Evolutionary conservation across 2,888 invertebrate species (phyloP).

Genomic region (Nebria salina): DNA sequence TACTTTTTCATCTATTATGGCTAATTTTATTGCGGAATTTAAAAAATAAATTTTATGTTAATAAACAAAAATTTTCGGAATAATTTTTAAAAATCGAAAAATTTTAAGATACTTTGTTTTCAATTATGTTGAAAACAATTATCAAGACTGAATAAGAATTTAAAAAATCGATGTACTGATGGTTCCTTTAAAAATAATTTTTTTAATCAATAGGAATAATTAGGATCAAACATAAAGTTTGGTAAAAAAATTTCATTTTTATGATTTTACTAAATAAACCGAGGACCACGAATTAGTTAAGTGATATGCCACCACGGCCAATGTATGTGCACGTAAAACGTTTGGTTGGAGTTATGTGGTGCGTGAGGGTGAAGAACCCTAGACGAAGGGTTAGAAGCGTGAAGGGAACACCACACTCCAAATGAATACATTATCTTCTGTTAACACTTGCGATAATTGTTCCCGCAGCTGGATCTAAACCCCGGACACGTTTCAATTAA

Average conservation of each 20-base stretch:
- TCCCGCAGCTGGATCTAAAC: slow-evolving; percentile 59
- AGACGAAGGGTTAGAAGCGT: slow-evolving; percentile 20
- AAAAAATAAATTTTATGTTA: too few relatives aligned
- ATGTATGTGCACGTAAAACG: background rate
- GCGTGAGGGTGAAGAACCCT: background rate
- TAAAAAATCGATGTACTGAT: too few relatives aligned
- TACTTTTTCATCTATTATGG: background rate
- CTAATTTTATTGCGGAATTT: background rate
- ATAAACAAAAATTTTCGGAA: too few relatives aligned
- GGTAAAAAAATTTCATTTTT: slow-evolving; percentile 13
- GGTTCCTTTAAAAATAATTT: too few relatives aligned
- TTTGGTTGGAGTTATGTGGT: background rate
- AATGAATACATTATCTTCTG: slow-evolving; percentile 64
- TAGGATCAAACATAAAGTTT: background rate
- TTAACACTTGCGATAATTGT: slow-evolving; percentile 65
- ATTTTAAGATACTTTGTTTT: too few relatives aligned
- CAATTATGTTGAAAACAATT: too few relatives aligned
- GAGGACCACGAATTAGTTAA: slow-evolving; percentile 44
- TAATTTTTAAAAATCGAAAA: too few relatives aligned
- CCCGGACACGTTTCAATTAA: slow-evolving; percentile 64
- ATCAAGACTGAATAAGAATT: too few relatives aligned
- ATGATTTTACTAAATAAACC: slow-evolving; percentile 30
- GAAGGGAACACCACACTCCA: slow-evolving; percentile 52
- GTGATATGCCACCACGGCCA: slow-evolving; percentile 28
- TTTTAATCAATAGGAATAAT: too few relatives aligned